A percentile compares a stretch with the other conserved stretches of the same genome.
Evolutionary conservation across 2,113 vertebrate genomes (phyloP).

Genomic region (Solea senegalensis): DNA sequence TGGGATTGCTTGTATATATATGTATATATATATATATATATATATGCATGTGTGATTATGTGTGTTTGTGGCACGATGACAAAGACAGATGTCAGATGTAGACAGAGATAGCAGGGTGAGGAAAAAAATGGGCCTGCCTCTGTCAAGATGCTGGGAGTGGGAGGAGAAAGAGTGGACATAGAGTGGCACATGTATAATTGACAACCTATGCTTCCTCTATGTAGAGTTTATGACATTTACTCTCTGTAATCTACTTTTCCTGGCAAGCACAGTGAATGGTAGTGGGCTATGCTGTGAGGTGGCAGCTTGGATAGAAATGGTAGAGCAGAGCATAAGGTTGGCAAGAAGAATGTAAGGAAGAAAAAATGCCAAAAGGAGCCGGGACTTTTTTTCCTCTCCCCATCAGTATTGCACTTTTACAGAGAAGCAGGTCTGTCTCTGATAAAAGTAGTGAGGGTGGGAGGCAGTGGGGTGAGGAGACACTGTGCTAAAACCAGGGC

Average conservation of each 20-base stretch:
- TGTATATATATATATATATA: neutral
- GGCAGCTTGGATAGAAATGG: conserved; percentile 52
- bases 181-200: conserved; percentile 73
- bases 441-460: conserved; percentile 52
- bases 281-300: conserved; percentile 46
- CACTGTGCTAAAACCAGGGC: conserved; percentile 6
- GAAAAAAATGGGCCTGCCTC: conserved; percentile 16
- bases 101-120: conserved; percentile 43
- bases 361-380: conserved; percentile 56
- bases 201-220: conserved; percentile 67
- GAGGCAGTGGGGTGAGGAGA: conserved; percentile 21
- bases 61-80: conserved; percentile 24
- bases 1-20: conserved; percentile 11
- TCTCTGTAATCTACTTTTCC: conserved; percentile 66
- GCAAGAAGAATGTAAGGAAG: conserved; percentile 46
- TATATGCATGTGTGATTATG: neutral
- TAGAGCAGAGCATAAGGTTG: conserved; percentile 55
- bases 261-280: conserved; percentile 42
- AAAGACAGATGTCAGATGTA: conserved; percentile 66
- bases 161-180: conserved; percentile 50
- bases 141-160: conserved; percentile 53
- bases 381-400: conserved; percentile 37
- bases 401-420: conserved; percentile 44
- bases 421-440: conserved; percentile 54
- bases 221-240: conserved; percentile 68